phyloP scores from a whole-genome alignment of 64 coral and sea anemone species.

The Pocillopora verrucosa region DNA sequence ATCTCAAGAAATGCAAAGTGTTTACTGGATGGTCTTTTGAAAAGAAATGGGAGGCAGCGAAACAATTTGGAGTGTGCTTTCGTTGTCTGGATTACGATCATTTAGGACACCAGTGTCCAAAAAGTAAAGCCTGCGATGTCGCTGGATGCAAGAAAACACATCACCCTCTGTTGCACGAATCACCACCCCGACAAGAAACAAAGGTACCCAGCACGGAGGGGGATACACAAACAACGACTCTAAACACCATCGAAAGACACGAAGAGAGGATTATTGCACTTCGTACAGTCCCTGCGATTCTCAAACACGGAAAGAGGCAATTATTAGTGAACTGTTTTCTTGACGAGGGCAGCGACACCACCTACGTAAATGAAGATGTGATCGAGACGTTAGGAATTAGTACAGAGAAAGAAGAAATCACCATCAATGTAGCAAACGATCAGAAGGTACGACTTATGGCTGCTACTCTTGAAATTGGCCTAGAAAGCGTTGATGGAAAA shows the following conservation, averaged over 20 bases:
- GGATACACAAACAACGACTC: neutral
- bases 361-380: conserved; percentile 42
- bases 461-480: neutral
- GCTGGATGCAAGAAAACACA: too few relatives aligned
- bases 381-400: conserved; percentile 34
- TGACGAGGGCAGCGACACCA: conserved; percentile 34
- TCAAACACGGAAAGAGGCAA: conserved; percentile 15
- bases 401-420: conserved; percentile 32
- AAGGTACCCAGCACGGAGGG: neutral
- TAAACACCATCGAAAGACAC: neutral
- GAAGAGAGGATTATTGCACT: neutral
- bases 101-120: too few relatives aligned
- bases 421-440: conserved; percentile 52
- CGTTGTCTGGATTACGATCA: too few relatives aligned
- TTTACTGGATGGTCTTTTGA: too few relatives aligned
- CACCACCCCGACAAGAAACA: too few relatives aligned
- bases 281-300: neutral
- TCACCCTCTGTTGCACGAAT: too few relatives aligned
- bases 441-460: conserved; percentile 31
- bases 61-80: too few relatives aligned
- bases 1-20: too few relatives aligned
- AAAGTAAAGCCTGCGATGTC: too few relatives aligned
- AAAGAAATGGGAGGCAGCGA: too few relatives aligned
- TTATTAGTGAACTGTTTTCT: conserved; percentile 30
- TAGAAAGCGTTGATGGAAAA: conserved; percentile 26